Base-by-base conservation (phyloP, 2,888 invertebrate genomes). In the Hyposoter dolosus region DNA sequence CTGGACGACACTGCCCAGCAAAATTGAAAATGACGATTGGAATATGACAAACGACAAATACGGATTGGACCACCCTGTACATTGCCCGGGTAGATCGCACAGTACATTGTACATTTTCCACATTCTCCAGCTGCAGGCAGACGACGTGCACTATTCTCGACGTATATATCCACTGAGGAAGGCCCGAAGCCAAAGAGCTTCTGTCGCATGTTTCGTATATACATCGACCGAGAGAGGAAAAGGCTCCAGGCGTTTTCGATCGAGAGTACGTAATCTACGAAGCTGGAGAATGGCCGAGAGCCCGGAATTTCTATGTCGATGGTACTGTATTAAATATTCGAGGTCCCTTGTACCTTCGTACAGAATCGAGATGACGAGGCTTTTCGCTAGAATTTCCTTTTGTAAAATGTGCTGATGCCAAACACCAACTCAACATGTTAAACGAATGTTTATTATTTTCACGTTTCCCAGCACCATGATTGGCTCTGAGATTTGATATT, bases 201-300 rank as follows among this genome's bases (percentile, higher is more conserved):
- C 82, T 82, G 82, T 78, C 74, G 85, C 63, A 69, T 68, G 40
- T n/a, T 63, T 63, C 65, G 63, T 82, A 45, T 53, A 43, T 65
- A 60, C 56, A 45, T 28, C 19, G 43, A 56, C 23, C 40, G 7
- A 53, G 78, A 71, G 50, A 47, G 19, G 74, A 66, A 72, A 40
- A 88, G 88, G 89, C 92, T 90, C 82, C 87, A 88, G 90, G 91
- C 91, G 89, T 91, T 93, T 92, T 92, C 50, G 90, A 92, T 90
- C 90, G 88, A 66, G 88, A 90, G 89, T 88, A 60, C 28, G 9
- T 60, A 90, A 80, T 84, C 69, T 74, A 81, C 88, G 86, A 88
- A 88, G 89, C 88, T 76, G 68, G 81, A 83, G 86, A 87, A 85
- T 66, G 82, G 77, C 32, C 56, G 74, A 43, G 69, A 69, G 74